phyloP scores from a whole-genome alignment of 92 coral and sea anemone genomes.

The Epizoanthus scotinus region DNA sequence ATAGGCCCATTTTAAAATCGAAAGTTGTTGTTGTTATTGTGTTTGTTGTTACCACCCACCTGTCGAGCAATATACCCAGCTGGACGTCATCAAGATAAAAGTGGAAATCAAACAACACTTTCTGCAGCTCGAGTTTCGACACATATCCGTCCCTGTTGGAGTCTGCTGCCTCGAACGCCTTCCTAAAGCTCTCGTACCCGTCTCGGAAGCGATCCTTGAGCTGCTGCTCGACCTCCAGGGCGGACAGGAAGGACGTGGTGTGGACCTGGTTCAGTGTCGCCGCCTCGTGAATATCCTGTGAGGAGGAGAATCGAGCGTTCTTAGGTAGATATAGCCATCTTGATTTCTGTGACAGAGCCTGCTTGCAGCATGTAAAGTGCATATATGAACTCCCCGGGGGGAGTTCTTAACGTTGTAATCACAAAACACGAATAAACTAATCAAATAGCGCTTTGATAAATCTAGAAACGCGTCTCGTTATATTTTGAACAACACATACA shows the following conservation, averaged over 20 bases:
- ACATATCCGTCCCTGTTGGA: conserved; percentile 89
- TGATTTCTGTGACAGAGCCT: too few species aligned
- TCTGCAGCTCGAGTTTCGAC: conserved; percentile 82
- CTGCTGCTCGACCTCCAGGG: conserved; percentile 86
- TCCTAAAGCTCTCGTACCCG: conserved; percentile 84
- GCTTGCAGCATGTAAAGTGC: too few species aligned
- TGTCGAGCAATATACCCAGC: conserved; percentile 73
- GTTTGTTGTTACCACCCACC: conserved; percentile 46
- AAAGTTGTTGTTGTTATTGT: too few species aligned
- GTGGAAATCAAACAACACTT: conserved; percentile 83
- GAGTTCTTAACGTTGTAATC: too few species aligned
- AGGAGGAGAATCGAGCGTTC: not conserved
- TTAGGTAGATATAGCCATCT: not conserved
- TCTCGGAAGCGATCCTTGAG: conserved; percentile 90
- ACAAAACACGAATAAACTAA: too few species aligned
- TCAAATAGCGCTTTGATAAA: too few species aligned
- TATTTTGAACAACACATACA: too few species aligned
- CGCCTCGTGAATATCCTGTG: conserved; percentile 72
- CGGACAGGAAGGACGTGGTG: conserved; percentile 76
- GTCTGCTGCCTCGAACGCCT: conserved; percentile 93
- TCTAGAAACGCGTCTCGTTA: too few species aligned
- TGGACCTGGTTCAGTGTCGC: conserved; percentile 82
- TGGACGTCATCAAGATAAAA: conserved; percentile 81
- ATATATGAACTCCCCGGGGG: too few species aligned
- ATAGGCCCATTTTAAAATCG: too few species aligned